These are phyloP conservation scores for Palythoa grandiflora DNA, from an alignment of 92 coral and sea anemone species.

Conservation along the genomic window DNA sequence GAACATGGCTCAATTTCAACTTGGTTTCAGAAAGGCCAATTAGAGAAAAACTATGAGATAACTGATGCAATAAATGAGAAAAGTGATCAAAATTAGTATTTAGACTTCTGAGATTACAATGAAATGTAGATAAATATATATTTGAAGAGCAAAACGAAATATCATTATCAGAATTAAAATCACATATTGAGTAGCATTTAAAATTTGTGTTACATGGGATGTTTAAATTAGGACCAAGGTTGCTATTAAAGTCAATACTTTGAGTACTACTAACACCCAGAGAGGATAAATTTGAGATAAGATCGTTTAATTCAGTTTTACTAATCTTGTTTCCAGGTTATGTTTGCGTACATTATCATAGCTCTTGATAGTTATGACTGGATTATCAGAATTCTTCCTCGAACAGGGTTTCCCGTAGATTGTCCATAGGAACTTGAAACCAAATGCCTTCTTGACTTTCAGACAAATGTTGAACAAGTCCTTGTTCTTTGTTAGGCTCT, in stretches of 20 bases:
- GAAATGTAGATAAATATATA: not conserved
- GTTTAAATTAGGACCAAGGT: not conserved
- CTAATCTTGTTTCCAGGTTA: not conserved
- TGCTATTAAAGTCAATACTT: slow-evolving; percentile 1
- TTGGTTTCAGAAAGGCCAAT: slow-evolving; percentile 1
- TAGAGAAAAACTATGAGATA: slow-evolving; percentile 5
- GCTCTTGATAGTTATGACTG: not conserved
- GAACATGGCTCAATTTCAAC: not conserved
- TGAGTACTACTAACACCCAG: slow-evolving; percentile 6
- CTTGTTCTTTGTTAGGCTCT: slow-evolving; percentile 12
- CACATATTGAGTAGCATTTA: not conserved
- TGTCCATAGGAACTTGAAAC: slow-evolving; percentile 2
- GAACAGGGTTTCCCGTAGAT: slow-evolving; percentile 23
- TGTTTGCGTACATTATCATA: not conserved
- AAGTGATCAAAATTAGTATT: not conserved
- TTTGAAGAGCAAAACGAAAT: not conserved
- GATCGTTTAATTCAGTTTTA: not conserved
- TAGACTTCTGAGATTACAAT: not conserved
- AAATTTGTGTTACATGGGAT: slow-evolving; percentile 9
- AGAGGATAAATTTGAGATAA: not conserved
- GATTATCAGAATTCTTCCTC: slow-evolving; percentile 8
- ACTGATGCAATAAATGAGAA: not conserved
- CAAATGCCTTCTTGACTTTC: slow-evolving; percentile 14
- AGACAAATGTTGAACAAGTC: slow-evolving; percentile 30
- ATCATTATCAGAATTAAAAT: not conserved